Percentiles rank a stretch among this genome's conserved stretches.
Conservation (phyloP, 2,888 invertebrate genomes). For the Idaea dimidiata region DNA sequence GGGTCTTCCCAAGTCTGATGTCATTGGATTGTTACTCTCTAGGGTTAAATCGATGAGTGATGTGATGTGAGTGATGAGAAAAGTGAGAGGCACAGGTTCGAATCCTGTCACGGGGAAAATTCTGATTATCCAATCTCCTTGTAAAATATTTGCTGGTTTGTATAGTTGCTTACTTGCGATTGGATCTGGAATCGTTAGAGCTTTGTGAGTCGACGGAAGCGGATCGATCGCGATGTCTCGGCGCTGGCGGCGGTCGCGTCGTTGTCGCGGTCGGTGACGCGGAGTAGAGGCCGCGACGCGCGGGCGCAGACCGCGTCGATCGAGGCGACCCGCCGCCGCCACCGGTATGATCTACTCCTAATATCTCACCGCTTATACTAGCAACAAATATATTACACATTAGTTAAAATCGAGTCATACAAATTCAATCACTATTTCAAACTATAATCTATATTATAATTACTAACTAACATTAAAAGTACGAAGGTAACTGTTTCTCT, state of each 20-base stretch:
- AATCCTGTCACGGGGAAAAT: too few relatives aligned
- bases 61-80: too few relatives aligned
- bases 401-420: too few relatives aligned
- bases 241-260: slow-evolving; percentile 77
- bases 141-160: background rate
- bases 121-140: too few relatives aligned
- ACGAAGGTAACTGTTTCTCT: too few relatives aligned
- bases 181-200: slow-evolving; percentile 90
- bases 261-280: slow-evolving; percentile 88
- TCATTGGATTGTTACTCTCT: too few relatives aligned
- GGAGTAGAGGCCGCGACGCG: slow-evolving; percentile 87
- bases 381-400: background rate
- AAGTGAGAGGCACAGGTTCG: too few relatives aligned
- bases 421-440: too few relatives aligned
- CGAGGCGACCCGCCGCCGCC: slow-evolving; percentile 85
- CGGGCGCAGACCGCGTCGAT: slow-evolving; percentile 90
- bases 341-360: slow-evolving; percentile 44
- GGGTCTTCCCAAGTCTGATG: too few relatives aligned
- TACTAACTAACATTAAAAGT: too few relatives aligned
- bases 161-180: slow-evolving; percentile 82
- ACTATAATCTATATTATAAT: too few relatives aligned
- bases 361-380: slow-evolving; percentile 70
- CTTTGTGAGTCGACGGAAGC: slow-evolving; percentile 95
- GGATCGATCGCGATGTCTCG: slow-evolving; percentile 85
- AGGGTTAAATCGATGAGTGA: too few relatives aligned